phyloP scores from a whole-genome alignment of 2,113 vertebrate genomes.

The Asarcornis scutulata region DNA sequence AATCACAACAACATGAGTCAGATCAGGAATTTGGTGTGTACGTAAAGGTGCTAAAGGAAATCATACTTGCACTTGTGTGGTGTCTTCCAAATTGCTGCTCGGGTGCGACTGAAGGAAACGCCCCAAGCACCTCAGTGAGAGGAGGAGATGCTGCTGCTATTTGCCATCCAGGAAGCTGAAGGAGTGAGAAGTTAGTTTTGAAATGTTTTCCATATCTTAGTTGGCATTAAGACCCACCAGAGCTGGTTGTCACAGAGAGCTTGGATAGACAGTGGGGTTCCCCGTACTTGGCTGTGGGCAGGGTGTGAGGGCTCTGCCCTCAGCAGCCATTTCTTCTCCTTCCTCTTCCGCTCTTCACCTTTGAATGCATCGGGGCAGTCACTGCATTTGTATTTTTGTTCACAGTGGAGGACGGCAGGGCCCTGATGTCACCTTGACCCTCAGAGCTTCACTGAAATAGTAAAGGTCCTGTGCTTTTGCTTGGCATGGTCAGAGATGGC shows the following conservation, averaged over 20 bases:
- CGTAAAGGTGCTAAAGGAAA: neutral
- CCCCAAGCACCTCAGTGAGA: neutral
- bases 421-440: neutral
- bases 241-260: neutral
- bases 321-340: neutral
- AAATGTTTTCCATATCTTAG: neutral
- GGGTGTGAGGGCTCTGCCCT: neutral
- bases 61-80: neutral
- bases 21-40: neutral
- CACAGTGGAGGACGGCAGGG: neutral
- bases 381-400: rapidly evolving
- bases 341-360: neutral
- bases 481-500: neutral
- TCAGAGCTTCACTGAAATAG: neutral
- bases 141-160: neutral
- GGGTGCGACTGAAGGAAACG: neutral
- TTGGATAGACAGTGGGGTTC: neutral
- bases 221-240: neutral
- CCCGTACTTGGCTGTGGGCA: rapidly evolving
- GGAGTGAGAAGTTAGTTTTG: neutral
- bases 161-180: neutral
- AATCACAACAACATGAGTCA: no score
- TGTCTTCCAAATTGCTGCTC: neutral
- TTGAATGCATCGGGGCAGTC: rapidly evolving
- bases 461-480: neutral